Evolutionary conservation across 2,113 vertebrate genomes (phyloP).

Genomic region (Ptyas mucosa): DNA sequence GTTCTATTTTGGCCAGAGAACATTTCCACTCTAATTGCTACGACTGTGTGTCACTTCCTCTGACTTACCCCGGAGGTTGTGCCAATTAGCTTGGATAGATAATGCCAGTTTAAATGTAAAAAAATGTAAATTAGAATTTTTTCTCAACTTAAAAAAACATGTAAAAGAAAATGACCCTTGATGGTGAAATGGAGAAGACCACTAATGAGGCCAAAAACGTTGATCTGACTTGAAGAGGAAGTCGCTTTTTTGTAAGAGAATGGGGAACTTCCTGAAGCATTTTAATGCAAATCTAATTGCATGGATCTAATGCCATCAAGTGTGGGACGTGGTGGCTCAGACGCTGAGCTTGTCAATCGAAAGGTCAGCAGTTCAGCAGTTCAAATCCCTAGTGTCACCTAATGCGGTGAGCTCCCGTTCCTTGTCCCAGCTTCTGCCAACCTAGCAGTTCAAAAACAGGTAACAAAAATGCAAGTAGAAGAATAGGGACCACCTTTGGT

Average conservation of each 20-base stretch:
- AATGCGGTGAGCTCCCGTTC: no score
- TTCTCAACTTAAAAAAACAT: no score
- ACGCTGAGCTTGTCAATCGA: no score
- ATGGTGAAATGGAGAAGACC: neutral
- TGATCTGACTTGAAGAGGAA: neutral
- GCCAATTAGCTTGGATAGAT: constrained; percentile 12
- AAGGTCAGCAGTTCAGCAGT: no score
- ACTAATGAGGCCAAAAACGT: neutral
- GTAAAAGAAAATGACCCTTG: neutral
- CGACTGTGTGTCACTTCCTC: neutral
- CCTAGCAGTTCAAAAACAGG: no score
- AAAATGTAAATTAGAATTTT: no score
- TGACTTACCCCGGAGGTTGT: constrained; percentile 1
- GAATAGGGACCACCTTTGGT: no score
- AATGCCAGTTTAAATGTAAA: neutral
- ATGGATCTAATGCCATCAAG: no score
- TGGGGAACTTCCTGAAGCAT: neutral
- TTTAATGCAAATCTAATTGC: neutral
- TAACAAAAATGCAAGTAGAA: no score
- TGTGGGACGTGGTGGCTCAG: no score
- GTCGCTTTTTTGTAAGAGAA: neutral
- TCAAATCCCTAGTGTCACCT: no score
- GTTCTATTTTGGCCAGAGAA: constrained; percentile 47
- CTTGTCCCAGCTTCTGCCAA: no score
- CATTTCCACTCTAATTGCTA: constrained; percentile 21